Base-by-base conservation (phyloP, 1,140 invertebrate species). In the Galleria mellonella region DNA sequence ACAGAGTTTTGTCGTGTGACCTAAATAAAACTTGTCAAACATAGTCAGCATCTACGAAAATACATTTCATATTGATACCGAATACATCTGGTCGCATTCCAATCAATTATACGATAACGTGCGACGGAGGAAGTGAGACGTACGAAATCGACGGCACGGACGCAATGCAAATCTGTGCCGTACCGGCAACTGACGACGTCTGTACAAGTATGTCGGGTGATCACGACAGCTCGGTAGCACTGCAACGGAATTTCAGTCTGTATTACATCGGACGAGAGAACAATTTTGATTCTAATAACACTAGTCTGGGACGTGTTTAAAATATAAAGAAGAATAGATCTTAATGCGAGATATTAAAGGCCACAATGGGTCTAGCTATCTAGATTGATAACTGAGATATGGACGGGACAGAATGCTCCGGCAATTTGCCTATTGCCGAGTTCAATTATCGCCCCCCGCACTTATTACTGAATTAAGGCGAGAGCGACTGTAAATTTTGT, bases 401-500 rank as follows among this genome's bases (percentile, higher is more conserved):
- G 55, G 55, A 51, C 64, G 51, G 58, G 63, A 71, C 57, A 68
- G 68, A 72, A 59, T 52, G 52, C 59, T 61, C 59, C 61, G 57
- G 62, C 79, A 83, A 83, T 81, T 83, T 83, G 73, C 73, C 70
- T 79, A 82, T 83, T 82, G 75, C 71, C 57, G 73, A 56, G 62
- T 70, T 67, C 75, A 84, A 82, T 84, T 82, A 84, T 82, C 74
- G 75, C 81, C 81, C 79, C 70, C 77, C 74, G 75, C 79, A 65
- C 73, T 78, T 66, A 78, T 84, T 84, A 82, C 77, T 70, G 77
- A 74, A 82, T 84, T 84, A 82, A 81, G 66, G 62, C 77, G 75
- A 71, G 69, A 77, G 70, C 64, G 55, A 71, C 71, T 62, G 65
- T 77, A 72, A 66, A 81, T 73, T 78, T 69, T 55, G 72, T 69